Percentiles rank a stretch among this genome's conserved stretches.
phyloP scores from a whole-genome alignment of 2,888 invertebrate species.

The Caenorhabditis macrosperma region DNA sequence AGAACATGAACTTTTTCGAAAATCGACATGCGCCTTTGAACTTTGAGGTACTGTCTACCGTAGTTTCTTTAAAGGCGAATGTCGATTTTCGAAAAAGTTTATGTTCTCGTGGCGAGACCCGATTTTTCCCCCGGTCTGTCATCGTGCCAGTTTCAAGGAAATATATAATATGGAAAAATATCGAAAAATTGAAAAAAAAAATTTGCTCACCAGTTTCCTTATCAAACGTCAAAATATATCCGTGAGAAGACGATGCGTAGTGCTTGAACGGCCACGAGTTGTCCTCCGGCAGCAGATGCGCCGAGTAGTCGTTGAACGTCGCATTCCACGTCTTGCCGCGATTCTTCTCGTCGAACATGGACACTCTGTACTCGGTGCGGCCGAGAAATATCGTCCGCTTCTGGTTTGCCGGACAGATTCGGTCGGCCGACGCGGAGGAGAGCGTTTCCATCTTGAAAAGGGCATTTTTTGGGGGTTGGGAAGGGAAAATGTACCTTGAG shows the following conservation, averaged over 20 bases:
- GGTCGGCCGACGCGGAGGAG: slow-evolving; percentile 72
- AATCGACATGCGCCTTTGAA: no score
- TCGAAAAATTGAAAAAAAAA: no score
- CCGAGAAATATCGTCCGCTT: slow-evolving; percentile 70
- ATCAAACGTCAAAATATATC: slow-evolving; percentile 75
- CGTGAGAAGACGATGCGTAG: slow-evolving; percentile 81
- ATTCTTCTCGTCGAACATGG: slow-evolving; percentile 91
- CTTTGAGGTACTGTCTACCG: no score
- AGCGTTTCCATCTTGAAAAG: slow-evolving; percentile 68
- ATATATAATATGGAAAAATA: no score
- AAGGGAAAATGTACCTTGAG: slow-evolving; percentile 72
- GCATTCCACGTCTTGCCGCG: slow-evolving; percentile 91
- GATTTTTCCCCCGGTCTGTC: no score
- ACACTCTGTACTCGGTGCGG: slow-evolving; percentile 88
- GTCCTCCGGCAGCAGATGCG: slow-evolving; percentile 83
- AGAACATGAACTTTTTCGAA: background rate
- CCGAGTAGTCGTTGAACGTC: slow-evolving; percentile 94
- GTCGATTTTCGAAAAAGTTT: no score
- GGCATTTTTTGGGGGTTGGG: background rate
- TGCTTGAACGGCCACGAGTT: slow-evolving; percentile 74
- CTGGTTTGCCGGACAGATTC: slow-evolving; percentile 81
- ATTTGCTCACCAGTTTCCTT: slow-evolving; percentile 59
- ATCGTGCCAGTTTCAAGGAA: no score
- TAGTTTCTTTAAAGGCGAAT: no score
- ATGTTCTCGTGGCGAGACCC: no score